Evolutionary conservation across 2,888 invertebrate genomes (phyloP), one percentile per base, ranked within the genome.

Genomic region (Onchidella celtica): DNA sequence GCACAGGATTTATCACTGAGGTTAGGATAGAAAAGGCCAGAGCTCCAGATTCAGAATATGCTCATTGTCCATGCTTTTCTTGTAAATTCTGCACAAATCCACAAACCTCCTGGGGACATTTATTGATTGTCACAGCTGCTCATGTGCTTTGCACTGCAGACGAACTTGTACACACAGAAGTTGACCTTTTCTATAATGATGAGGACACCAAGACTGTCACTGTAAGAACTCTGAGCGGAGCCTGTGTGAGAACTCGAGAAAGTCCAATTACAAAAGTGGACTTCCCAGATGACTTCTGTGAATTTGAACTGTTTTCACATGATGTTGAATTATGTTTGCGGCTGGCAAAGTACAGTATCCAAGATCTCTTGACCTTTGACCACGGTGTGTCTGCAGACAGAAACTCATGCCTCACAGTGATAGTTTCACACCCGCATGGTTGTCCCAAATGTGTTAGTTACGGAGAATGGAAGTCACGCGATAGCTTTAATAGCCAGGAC

Each of bases 361-460:
- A 24, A 2, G 72, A 72, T 72, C 24, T 72, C 11, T 0, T 72
- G 9, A 72, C 72, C 1, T 32, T 34, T 27, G 59, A 72, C 34
- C 59, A 55, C 1, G 72, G 59, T 11, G 21, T 72, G 1, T 4
- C 29, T 11, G 9, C 57, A 11, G 32, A n/a, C 1, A 14, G 0
- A 6, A 59, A 34, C 11, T 21, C n/a, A n/a, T n/a, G 24, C 57
- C 34, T 36, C 6, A 57, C 72, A 21, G 2, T 72, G 0, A 29
- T 59, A 11, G 72, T 72, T 17, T 72, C 72, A n/a, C 72, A 72
- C 47, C 72, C 72, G 14, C 72, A 72, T 34, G 72, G 72, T 9
- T 72, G 57, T n/a, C 57, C 72, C 3, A 72, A 72, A 59, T 72
- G 72, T 34, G 59, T 72, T 14, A 72, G 59, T n/a, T 72, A 24